Evolutionary conservation across 1,140 invertebrate genomes (phyloP), one percentile per base, ranked within the genome.

Genomic region (Elymnias hypermnestra): DNA sequence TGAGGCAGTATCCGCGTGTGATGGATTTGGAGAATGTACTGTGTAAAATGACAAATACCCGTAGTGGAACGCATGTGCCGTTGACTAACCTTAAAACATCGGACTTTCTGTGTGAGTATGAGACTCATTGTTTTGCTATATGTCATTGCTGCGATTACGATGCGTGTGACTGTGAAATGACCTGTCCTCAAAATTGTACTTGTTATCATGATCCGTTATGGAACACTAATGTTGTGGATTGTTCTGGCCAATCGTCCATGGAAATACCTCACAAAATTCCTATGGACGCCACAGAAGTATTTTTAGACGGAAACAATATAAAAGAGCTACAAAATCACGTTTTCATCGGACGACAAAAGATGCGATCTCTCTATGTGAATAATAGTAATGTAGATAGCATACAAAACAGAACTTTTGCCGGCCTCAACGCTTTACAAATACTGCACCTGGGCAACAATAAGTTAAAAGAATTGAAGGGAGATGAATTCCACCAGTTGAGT

Each of bases 101-200:
- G 60, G 93, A 97, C 64, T 97, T 97, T 83, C 88, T 98, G 54
- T 98, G 96, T 76, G 91, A 91, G 40, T 98, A 98, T 85, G 92
- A 94, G 60, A 94, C 94, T 21, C 96, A 97, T 82, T 97, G 96
- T 86, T 97, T 97, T 81, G 93, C 95, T 9, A 84, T 97, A 31
- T 98, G 96, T 71, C 94, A 96, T 63, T 98, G 96, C 83, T 97
- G 96, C 72, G 95, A 97, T 62, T 97, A 96, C 72, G 95, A 97
- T 72, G 95, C 95, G 33, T 98, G 96, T 79, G 96, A 97, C 79
- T 97, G 96, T 83, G 94, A 97, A 85, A 97, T 97, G 95, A 96
- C 93, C 2, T 98, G 95, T 66, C 96, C 96, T 1, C 90, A 90
- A 51, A 95, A 96, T 68, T 98, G 95, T 85, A 93, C 93, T 47